A percentile compares a stretch with the other conserved stretches of the same genome.
These are phyloP conservation scores for Limnephilus marmoratus DNA, from an alignment of 2,888 invertebrate species.

Conservation along the genomic window DNA sequence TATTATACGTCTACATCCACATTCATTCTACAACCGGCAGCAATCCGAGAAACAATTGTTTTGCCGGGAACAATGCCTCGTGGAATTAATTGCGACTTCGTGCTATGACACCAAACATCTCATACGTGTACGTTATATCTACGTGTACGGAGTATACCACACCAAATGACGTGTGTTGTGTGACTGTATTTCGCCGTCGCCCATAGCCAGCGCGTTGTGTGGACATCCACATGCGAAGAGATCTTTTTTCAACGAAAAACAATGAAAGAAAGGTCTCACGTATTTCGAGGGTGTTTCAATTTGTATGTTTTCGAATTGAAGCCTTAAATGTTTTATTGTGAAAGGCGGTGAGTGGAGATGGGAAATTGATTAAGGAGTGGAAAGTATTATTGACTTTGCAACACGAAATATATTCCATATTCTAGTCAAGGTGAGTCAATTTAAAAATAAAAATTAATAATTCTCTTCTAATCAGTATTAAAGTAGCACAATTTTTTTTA, in stretches of 20 bases:
- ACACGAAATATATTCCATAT: too few species aligned
- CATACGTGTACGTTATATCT: background rate
- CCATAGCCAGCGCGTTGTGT: background rate
- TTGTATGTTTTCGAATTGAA: background rate
- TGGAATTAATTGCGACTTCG: slow-evolving; percentile 6
- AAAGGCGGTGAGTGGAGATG: background rate
- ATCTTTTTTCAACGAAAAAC: background rate
- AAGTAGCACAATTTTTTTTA: too few species aligned
- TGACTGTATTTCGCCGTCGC: background rate
- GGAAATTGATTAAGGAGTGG: background rate
- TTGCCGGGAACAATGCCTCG: background rate
- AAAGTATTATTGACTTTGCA: too few species aligned
- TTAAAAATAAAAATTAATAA: too few species aligned
- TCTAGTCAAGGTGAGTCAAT: too few species aligned
- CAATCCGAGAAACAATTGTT: slow-evolving; percentile 17
- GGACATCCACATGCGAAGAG: background rate
- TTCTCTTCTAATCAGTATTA: too few species aligned
- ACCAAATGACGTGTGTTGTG: background rate
- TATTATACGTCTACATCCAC: background rate
- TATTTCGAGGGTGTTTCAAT: background rate
- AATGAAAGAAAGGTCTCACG: background rate
- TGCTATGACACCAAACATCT: slow-evolving; percentile 16
- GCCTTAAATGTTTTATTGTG: background rate
- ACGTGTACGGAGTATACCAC: too few species aligned
- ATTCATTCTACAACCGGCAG: background rate